Conservation (phyloP, 2,113 vertebrate genomes). For the Himantopus leucocephalus region DNA sequence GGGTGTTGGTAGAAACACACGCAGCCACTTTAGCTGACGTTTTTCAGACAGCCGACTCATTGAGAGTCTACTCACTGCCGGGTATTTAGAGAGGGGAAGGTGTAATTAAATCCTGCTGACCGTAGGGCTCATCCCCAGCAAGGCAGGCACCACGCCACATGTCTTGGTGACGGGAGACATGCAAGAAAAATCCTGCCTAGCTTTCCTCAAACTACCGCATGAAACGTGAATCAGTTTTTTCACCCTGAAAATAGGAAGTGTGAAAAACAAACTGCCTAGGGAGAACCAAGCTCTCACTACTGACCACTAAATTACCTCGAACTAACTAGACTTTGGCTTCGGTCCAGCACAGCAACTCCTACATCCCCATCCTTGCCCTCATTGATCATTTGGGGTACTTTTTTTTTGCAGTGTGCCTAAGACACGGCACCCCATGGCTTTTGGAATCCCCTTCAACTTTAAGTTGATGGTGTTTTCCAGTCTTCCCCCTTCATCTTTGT, state of each 20-base stretch:
- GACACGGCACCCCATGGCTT: neutral
- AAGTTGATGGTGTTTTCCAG: neutral
- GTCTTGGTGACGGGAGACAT: neutral
- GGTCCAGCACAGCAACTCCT: neutral
- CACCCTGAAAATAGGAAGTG: neutral
- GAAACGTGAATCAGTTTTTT: neutral
- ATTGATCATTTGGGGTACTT: neutral
- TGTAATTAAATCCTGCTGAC: neutral
- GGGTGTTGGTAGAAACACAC: accelerated
- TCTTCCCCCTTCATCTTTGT: neutral
- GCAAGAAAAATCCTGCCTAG: neutral
- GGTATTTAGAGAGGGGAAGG: neutral
- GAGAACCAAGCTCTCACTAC: neutral
- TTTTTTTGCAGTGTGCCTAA: neutral
- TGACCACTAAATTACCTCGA: neutral
- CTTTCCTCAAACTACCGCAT: neutral
- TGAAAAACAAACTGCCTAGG: neutral
- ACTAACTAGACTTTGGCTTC: neutral
- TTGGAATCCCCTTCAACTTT: neutral
- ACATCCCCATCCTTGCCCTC: neutral
- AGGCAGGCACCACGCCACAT: neutral
- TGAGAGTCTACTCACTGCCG: neutral
- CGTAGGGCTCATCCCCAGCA: neutral
- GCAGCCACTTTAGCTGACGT: neutral
- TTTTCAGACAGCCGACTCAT: neutral